phyloP scores from a whole-genome alignment of 2,113 vertebrate species.

The Heterocephalus glaber region DNA sequence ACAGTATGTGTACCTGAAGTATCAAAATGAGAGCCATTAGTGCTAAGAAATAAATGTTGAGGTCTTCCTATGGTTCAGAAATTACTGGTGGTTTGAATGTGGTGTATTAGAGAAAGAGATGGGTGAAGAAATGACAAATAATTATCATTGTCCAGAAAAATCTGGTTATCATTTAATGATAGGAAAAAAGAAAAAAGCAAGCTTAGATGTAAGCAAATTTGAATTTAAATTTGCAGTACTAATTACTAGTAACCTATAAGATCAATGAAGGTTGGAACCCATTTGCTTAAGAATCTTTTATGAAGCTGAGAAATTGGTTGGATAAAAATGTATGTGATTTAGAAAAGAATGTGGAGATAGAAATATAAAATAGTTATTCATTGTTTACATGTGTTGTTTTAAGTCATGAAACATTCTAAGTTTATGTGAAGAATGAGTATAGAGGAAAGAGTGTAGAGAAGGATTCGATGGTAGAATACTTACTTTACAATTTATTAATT shows the following conservation, averaged over 20 bases:
- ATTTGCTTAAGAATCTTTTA: neutral
- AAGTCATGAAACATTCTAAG: neutral
- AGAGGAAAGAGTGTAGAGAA: neutral
- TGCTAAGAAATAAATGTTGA: neutral
- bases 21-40: neutral
- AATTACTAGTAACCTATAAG: neutral
- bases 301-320: neutral
- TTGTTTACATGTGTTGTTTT: neutral
- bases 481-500: neutral
- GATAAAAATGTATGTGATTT: neutral
- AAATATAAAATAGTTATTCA: neutral
- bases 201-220: neutral
- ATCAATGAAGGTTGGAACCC: neutral
- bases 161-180: neutral
- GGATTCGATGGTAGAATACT: neutral
- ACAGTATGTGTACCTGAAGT: neutral
- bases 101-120: neutral
- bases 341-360: neutral
- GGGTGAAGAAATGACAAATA: neutral
- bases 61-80: neutral
- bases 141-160: neutral
- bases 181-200: neutral
- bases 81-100: neutral
- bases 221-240: neutral
- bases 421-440: neutral